Conservation (phyloP, 2,797 vertebrate genomes). For the Myotis myotis region DNA sequence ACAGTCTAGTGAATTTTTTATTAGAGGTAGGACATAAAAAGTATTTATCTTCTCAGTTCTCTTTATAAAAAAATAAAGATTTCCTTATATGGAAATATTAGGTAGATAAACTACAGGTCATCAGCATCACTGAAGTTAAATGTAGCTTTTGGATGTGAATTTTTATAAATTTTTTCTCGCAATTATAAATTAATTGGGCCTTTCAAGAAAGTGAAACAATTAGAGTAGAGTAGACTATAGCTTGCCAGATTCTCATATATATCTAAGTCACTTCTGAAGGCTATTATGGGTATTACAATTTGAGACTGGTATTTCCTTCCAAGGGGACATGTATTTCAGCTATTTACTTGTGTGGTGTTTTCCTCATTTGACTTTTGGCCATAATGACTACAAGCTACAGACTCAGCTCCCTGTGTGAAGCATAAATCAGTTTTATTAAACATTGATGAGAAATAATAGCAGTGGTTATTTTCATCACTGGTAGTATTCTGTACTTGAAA, state of each 20-base stretch:
- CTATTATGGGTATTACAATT: not conserved
- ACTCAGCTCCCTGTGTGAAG: not conserved
- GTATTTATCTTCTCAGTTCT: not conserved
- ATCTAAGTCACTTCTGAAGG: not conserved
- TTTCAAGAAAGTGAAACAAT: constrained; percentile 16
- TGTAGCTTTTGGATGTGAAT: not conserved
- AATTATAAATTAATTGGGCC: not conserved
- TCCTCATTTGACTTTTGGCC: constrained; percentile 5
- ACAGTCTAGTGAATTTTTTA: not conserved
- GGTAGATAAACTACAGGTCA: not conserved
- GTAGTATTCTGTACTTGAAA: not conserved
- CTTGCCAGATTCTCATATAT: not conserved
- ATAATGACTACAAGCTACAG: not conserved
- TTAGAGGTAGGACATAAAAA: not conserved
- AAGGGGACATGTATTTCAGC: not conserved
- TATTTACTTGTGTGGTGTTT: not conserved
- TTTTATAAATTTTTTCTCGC: not conserved
- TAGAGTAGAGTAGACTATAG: not conserved
- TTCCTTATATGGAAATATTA: not conserved
- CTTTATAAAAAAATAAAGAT: not conserved
- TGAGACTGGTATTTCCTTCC: not conserved
- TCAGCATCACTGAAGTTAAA: not conserved
- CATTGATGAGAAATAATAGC: not conserved
- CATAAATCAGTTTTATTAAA: constrained; percentile 47
- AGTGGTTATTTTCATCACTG: not conserved